phyloP scores from a whole-genome alignment of 2,888 invertebrate species.

The Aquatica leii region DNA sequence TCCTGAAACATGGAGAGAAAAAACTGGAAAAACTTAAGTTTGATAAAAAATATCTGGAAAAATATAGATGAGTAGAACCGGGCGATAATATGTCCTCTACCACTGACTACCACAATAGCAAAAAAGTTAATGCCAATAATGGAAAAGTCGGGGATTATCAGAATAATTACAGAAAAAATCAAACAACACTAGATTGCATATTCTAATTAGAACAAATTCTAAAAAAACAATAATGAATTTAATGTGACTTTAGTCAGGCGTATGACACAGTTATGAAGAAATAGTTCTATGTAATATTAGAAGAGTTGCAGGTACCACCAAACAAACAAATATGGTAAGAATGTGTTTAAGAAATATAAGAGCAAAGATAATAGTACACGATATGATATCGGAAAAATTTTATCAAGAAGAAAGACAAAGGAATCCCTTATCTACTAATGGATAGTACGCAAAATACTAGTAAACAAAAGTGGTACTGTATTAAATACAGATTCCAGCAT shows the following conservation, averaged over 20 bases:
- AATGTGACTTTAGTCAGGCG: background rate
- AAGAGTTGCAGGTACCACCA: too few relatives aligned
- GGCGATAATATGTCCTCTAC: too few relatives aligned
- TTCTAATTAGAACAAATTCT: background rate
- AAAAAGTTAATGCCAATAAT: too few relatives aligned
- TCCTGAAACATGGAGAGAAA: too few relatives aligned
- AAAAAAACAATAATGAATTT: background rate
- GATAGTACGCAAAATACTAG: background rate
- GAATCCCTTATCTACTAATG: background rate
- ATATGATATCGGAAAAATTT: background rate
- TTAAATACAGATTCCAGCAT: background rate
- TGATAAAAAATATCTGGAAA: too few relatives aligned
- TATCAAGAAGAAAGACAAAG: background rate
- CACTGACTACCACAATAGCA: too few relatives aligned
- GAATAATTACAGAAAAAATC: background rate
- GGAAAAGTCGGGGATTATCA: background rate
- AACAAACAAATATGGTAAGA: too few relatives aligned
- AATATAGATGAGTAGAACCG: too few relatives aligned
- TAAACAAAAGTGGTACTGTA: background rate
- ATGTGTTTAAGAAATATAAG: background rate
- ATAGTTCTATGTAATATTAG: too few relatives aligned
- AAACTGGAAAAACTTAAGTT: too few relatives aligned
- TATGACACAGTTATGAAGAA: too few relatives aligned
- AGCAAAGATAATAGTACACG: background rate
- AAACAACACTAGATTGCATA: too few relatives aligned